Evolutionary conservation across 2,888 invertebrate species (phyloP), one percentile per base, ranked within the genome.

Genomic region (Hirudinaria manillensis): DNA sequence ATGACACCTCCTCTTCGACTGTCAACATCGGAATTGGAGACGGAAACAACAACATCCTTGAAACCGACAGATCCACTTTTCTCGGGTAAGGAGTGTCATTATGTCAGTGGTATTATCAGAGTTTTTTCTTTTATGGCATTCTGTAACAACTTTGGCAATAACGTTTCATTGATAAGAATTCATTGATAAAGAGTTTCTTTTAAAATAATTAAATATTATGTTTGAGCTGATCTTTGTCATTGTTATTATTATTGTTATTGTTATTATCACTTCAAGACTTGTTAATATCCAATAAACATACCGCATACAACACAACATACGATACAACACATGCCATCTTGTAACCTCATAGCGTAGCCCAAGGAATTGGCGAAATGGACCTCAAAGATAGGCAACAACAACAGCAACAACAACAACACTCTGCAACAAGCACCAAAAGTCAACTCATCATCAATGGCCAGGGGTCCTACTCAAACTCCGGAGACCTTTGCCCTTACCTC

Each of bases 331-430:
- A 6, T 36, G 36, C 10, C 36, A 16, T 45, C 16, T 45, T 16
- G 13, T 45, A 10, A 45, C 10, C 45, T 45, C 13, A 16, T 16
- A 84, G 85, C 51, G 83, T 85, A 19, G 80, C 83, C 10, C 80
- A 78, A 71, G 86, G 86, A n/a, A 79, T 84, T 36, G 86, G 86
- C 7, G 85, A 86, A 77, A 74, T 85, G 72, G 85, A 85, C 76
- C 53, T 82, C 10, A 53, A 27, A 55, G 72, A 51, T 7, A 53
- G 34, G 34, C 61, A 61, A 24, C 24, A 61, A 7, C 24, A 61
- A 7, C 24, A 29, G n/a, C 24, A 29, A 61, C 24, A 61, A 4
- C 24, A 61, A 6, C 24, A 61, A 68, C 71, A 27, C 32, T 29
- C 2, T 21, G 61, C 24, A 24, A 73, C 2, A 24, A 73, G 36